Evolutionary conservation across 2,888 invertebrate genomes (phyloP).

Genomic region (Torymus texanus): DNA sequence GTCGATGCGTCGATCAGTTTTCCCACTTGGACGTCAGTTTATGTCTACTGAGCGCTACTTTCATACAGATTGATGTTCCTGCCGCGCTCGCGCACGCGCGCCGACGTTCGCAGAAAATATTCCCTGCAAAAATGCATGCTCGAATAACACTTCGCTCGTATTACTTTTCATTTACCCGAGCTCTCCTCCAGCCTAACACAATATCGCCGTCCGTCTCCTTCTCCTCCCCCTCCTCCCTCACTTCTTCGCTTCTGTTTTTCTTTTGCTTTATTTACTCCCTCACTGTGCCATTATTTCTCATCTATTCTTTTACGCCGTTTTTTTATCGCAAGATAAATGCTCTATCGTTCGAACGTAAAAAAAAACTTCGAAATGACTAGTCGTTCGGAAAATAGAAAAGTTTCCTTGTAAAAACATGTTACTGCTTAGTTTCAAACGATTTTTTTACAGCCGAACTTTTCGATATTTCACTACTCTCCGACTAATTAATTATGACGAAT

Average conservation of each 20-base stretch:
- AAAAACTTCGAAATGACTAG: conserved; percentile 32
- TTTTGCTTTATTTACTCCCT: conserved; percentile 25
- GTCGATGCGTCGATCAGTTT: conserved; percentile 64
- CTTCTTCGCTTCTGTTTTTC: conserved; percentile 2
- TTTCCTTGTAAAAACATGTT: conserved; percentile 39
- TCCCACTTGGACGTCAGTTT: conserved; percentile 61
- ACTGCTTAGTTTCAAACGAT: background rate
- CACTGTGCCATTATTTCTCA: conserved; percentile 44
- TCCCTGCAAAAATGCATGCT: background rate
- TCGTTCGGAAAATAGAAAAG: conserved; percentile 35
- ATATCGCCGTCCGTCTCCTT: conserved; percentile 1
- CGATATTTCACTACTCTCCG: no score
- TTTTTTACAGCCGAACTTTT: conserved; percentile 9
- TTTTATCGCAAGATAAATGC: conserved; percentile 52
- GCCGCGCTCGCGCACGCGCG: background rate
- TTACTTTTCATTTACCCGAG: conserved; percentile 27
- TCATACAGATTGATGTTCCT: conserved; percentile 42
- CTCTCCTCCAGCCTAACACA: conserved; percentile 8
- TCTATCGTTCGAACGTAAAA: conserved; percentile 34
- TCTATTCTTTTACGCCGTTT: conserved; percentile 45
- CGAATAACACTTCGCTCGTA: conserved; percentile 30
- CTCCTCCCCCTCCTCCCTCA: background rate
- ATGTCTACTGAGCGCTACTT: conserved; percentile 58
- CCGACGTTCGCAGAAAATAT: background rate
- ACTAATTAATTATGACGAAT: no score